Conservation (phyloP, 2,888 invertebrate genomes). For the Crocallis elinguaria region DNA sequence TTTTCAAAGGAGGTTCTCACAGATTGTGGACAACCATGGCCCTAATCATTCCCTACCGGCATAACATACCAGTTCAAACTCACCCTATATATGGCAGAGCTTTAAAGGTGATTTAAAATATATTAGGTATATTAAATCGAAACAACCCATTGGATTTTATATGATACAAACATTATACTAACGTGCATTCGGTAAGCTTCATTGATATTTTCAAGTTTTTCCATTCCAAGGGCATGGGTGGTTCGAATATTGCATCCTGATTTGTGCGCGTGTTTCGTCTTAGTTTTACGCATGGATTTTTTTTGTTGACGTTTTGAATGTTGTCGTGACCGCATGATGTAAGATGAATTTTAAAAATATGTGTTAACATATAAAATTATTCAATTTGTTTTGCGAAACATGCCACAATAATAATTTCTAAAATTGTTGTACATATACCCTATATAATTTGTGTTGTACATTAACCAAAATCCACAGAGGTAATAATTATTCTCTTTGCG, state of each 20-base stretch:
- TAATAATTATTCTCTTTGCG: too few species aligned
- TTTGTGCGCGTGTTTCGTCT: slow-evolving; percentile 32
- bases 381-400: neutral
- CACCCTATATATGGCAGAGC: too few species aligned
- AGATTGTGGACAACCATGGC: too few species aligned
- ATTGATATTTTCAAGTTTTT: slow-evolving; percentile 47
- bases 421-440: slow-evolving; percentile 28
- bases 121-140: too few species aligned
- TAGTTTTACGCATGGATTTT: slow-evolving; percentile 9
- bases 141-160: too few species aligned
- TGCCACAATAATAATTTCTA: neutral
- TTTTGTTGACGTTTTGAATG: neutral
- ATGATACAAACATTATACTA: slow-evolving; percentile 29
- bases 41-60: too few species aligned
- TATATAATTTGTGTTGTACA: too few species aligned
- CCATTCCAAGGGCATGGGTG: slow-evolving; percentile 12
- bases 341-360: neutral
- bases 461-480: too few species aligned
- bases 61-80: too few species aligned
- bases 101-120: too few species aligned
- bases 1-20: too few species aligned
- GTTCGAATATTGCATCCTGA: slow-evolving; percentile 22
- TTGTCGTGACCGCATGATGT: slow-evolving; percentile 9
- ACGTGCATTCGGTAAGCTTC: slow-evolving; percentile 47
- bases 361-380: neutral